A percentile compares a stretch with the other conserved stretches of the same genome.
Evolutionary conservation across 2,888 invertebrate genomes (phyloP).

Genomic region (Archips xylosteana): DNA sequence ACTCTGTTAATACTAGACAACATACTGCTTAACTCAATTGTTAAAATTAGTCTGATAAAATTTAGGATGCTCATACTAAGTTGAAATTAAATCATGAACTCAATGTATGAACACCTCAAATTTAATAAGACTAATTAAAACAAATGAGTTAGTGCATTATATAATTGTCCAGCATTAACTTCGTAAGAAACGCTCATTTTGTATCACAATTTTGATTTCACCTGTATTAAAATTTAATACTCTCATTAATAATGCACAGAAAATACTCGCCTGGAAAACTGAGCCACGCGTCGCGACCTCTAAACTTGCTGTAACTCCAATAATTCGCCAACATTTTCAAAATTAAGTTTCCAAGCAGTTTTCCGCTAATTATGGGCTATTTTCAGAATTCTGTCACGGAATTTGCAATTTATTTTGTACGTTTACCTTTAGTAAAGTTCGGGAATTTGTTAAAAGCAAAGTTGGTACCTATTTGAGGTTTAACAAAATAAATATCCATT

Average conservation of each 20-base stretch:
- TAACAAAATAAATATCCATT: constrained; percentile 3
- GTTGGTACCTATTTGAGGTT: constrained; percentile 6
- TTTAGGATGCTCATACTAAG: no score
- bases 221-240: no score
- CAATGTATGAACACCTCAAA: no score
- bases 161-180: no score
- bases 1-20: no score
- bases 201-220: no score
- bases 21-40: no score
- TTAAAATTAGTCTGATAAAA: no score
- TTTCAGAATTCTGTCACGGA: constrained; percentile 12
- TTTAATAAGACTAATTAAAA: no score
- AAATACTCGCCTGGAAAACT: background rate
- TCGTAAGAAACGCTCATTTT: no score
- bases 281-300: background rate
- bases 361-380: constrained; percentile 8
- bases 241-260: background rate
- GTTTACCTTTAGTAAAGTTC: background rate
- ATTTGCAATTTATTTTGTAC: background rate
- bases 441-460: constrained; percentile 16
- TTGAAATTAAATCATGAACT: no score
- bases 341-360: constrained; percentile 1
- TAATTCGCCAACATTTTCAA: constrained; percentile 2
- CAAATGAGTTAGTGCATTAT: no score
- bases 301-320: background rate